These are phyloP conservation scores for Brenthis daphne DNA, from an alignment of 2,888 invertebrate genomes.

Conservation along the genomic window DNA sequence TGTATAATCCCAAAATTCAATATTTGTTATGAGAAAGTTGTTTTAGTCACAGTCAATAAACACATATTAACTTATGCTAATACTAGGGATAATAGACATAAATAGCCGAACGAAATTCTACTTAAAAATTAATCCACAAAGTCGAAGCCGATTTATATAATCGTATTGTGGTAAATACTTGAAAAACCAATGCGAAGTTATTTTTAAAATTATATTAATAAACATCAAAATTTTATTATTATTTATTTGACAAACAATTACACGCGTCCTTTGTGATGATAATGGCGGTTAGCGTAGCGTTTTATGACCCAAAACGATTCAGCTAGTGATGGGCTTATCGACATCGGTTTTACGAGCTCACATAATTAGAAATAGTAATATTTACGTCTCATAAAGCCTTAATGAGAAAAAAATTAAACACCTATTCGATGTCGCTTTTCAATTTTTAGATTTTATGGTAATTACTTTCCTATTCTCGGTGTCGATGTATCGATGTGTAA, in stretches of 20 bases:
- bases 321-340: constrained; percentile 52
- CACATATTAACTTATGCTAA: constrained; percentile 9
- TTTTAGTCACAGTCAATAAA: constrained; percentile 8
- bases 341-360: constrained; percentile 42
- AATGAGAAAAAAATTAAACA: constrained; percentile 36
- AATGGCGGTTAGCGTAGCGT: constrained; percentile 76
- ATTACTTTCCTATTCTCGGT: constrained; percentile 15
- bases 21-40: constrained; percentile 13
- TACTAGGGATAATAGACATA: not conserved
- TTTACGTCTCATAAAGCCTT: constrained; percentile 42
- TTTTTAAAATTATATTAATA: constrained; percentile 76
- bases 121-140: constrained; percentile 17
- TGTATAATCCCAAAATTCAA: constrained; percentile 15
- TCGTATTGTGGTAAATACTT: constrained; percentile 11
- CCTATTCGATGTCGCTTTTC: constrained; percentile 34
- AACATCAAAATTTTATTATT: constrained; percentile 78
- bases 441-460: constrained; percentile 35
- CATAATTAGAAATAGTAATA: constrained; percentile 44
- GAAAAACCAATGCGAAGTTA: constrained; percentile 56
- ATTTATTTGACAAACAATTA: constrained; percentile 83
- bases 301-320: constrained; percentile 64
- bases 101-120: constrained; percentile 5
- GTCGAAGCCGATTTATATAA: constrained; percentile 8
- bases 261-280: constrained; percentile 79
- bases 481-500: constrained; percentile 22